Percentiles rank a stretch among this genome's conserved stretches.
These are phyloP conservation scores for Capromys pilorides DNA, from an alignment of 2,797 vertebrate genomes.

Conservation along the genomic window DNA sequence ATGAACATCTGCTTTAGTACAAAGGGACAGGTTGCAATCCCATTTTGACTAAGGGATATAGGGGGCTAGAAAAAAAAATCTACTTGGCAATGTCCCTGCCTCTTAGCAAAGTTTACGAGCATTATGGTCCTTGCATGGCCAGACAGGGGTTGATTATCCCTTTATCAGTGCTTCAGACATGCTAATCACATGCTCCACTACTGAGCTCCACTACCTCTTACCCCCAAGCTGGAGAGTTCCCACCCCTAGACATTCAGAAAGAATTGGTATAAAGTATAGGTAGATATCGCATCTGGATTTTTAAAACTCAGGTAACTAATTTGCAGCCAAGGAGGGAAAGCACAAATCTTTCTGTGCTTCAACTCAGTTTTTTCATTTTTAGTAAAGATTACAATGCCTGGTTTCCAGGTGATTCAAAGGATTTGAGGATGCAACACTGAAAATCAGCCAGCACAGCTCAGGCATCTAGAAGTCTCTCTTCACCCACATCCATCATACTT, in stretches of 20 bases:
- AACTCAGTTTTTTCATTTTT: background rate
- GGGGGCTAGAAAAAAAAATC: background rate
- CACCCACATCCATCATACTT: background rate
- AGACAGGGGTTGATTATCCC: background rate
- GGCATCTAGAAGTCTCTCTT: background rate
- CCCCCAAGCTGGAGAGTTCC: background rate
- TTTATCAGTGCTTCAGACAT: background rate
- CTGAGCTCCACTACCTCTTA: background rate
- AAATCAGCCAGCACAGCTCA: background rate
- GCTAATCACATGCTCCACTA: background rate
- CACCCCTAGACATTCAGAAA: background rate
- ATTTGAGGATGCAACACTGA: background rate
- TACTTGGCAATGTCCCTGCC: background rate
- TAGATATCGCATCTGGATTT: background rate
- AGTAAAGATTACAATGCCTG: background rate
- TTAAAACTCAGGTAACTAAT: background rate
- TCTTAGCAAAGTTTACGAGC: background rate
- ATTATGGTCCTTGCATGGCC: background rate
- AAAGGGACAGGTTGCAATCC: slow-evolving; percentile 25
- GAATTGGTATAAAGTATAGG: background rate
- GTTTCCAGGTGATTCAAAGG: background rate
- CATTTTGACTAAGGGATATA: background rate
- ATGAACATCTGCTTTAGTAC: background rate
- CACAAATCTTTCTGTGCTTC: background rate
- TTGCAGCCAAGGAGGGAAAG: background rate